Conservation (phyloP, 2,113 vertebrate species). For the Donacobius atricapilla region DNA sequence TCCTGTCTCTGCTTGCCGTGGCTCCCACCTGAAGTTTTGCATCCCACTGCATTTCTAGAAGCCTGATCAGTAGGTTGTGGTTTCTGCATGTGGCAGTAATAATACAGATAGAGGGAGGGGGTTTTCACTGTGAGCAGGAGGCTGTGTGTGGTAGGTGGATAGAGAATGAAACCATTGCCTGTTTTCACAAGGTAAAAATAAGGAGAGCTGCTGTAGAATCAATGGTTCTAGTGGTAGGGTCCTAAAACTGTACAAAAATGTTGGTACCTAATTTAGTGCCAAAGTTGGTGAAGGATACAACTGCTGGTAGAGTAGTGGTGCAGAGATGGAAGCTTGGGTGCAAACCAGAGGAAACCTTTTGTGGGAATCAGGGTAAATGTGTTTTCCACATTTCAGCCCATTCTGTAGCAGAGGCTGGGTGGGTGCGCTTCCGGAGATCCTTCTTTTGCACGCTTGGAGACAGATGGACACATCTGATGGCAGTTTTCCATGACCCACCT, state of each 20-base stretch:
- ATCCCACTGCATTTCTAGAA: not conserved
- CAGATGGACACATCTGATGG: not conserved
- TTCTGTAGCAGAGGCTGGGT: not conserved
- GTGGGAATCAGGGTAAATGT: not conserved
- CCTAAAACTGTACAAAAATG: not conserved
- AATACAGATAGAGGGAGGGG: not conserved
- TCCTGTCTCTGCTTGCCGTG: not conserved
- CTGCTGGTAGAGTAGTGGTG: not conserved
- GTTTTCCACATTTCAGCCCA: not conserved
- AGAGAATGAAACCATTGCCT: not conserved
- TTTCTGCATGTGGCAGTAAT: not conserved
- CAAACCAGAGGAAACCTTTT: not conserved
- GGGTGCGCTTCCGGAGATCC: not conserved
- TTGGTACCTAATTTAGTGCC: not conserved
- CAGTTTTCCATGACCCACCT: not conserved
- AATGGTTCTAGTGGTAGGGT: not conserved
- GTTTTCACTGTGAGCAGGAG: not conserved
- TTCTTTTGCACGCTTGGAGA: not conserved
- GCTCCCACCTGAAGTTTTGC: not conserved
- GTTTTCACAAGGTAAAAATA: not conserved
- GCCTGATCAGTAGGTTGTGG: not conserved
- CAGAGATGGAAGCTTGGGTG: not conserved
- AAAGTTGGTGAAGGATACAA: fast-evolving
- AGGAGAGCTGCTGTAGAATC: not conserved
- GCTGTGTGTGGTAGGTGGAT: fast-evolving